Percentiles rank a stretch among this genome's conserved stretches.
Conservation (phyloP, 2,113 vertebrate species). For the Megaleporinus macrocephalus region DNA sequence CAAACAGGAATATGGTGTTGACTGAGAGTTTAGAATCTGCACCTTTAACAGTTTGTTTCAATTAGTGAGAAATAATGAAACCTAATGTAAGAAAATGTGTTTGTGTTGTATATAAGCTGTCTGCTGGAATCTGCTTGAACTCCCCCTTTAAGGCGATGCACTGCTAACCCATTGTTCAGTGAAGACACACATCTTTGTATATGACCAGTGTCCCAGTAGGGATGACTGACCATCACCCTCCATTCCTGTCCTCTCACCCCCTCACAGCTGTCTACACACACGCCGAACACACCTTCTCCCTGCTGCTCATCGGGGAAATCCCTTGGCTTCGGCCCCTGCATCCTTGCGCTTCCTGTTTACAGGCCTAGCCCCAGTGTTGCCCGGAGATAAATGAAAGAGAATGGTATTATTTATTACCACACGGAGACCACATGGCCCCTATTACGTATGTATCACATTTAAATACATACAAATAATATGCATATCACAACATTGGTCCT, state of each 20-base stretch:
- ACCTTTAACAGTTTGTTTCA: no score
- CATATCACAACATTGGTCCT: neutral
- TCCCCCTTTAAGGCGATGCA: neutral
- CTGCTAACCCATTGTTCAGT: neutral
- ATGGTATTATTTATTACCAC: neutral
- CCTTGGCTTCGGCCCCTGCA: conserved; percentile 61
- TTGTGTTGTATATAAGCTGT: no score
- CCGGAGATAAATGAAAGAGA: conserved; percentile 3
- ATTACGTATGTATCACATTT: neutral
- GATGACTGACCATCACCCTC: conserved; percentile 12
- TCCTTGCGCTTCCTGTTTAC: conserved; percentile 73
- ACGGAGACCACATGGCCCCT: neutral
- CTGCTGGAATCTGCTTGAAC: neutral
- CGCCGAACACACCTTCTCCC: conserved; percentile 25
- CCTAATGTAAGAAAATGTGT: no score
- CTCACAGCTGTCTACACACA: conserved; percentile 29
- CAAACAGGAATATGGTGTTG: no score
- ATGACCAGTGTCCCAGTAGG: conserved; percentile 4
- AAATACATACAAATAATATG: neutral
- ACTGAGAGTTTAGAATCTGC: no score
- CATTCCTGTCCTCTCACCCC: conserved; percentile 17
- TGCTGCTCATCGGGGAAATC: conserved; percentile 61
- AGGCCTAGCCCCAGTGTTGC: conserved; percentile 32
- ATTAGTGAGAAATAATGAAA: no score
- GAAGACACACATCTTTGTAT: neutral